Percentiles rank a stretch among this genome's conserved stretches.
phyloP scores from a whole-genome alignment of 2,888 invertebrate genomes.

The Volucella inanis region DNA sequence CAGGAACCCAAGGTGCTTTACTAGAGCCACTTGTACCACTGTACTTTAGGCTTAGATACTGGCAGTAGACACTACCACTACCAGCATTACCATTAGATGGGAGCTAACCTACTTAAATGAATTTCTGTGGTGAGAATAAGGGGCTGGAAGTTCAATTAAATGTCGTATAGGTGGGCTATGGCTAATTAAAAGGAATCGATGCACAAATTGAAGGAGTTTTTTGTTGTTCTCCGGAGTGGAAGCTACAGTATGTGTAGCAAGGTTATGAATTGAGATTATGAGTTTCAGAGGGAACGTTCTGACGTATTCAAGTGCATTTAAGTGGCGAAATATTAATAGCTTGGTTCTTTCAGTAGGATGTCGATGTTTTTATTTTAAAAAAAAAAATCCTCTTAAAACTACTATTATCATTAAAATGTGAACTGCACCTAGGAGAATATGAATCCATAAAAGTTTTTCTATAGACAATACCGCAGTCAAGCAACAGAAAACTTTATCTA shows the following conservation, averaged over 20 bases:
- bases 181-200: slow-evolving; percentile 20
- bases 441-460: no score
- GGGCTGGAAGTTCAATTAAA: slow-evolving; percentile 5
- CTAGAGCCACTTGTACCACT: background rate
- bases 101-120: slow-evolving; percentile 16
- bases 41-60: background rate
- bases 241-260: slow-evolving; percentile 2
- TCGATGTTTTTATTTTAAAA: no score
- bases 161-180: background rate
- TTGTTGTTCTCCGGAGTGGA: background rate
- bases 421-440: no score
- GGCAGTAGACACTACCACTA: background rate
- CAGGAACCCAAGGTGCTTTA: no score
- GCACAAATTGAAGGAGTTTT: slow-evolving; percentile 2
- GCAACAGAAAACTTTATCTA: no score
- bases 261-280: background rate
- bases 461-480: no score
- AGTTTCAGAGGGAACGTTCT: no score
- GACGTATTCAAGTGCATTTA: no score
- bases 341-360: no score
- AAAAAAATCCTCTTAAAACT: no score
- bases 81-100: background rate
- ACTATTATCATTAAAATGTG: no score
- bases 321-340: no score
- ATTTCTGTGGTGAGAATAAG: background rate